Conservation (phyloP, 2,113 vertebrate genomes). For the Crocuta crocuta region DNA sequence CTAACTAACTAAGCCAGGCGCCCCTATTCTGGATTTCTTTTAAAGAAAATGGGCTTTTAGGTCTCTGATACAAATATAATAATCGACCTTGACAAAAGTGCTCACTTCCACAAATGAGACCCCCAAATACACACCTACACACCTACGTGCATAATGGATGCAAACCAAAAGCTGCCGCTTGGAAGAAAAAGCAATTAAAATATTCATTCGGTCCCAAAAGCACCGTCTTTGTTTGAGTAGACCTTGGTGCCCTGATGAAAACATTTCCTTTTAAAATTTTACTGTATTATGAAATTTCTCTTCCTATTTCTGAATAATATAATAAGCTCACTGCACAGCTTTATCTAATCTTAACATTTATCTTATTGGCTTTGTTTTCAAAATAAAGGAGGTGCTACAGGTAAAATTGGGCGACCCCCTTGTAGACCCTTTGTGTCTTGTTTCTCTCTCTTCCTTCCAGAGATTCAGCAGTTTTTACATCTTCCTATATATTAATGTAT, state of each 20-base stretch:
- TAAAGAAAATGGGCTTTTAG: not conserved
- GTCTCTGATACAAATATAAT: not conserved
- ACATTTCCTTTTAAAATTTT: not conserved
- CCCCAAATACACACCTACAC: slow-evolving; percentile 15
- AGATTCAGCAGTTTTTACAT: not conserved
- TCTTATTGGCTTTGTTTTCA: not conserved
- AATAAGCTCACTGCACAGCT: not conserved
- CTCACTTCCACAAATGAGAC: not conserved
- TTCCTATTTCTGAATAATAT: not conserved
- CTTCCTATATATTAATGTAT: not conserved
- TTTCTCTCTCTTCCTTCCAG: not conserved
- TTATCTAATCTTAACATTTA: not conserved
- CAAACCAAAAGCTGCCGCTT: not conserved
- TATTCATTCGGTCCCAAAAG: not conserved
- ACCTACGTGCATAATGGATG: not conserved
- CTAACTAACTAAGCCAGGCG: too few species aligned
- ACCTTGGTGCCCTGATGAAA: not conserved
- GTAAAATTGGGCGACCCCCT: not conserved
- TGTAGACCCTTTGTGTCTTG: not conserved
- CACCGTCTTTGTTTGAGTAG: not conserved
- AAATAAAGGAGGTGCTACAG: not conserved
- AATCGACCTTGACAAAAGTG: not conserved
- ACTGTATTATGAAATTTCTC: not conserved
- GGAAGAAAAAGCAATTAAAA: not conserved
- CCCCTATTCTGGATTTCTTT: too few species aligned